Evolutionary conservation across 2,888 invertebrate species (phyloP).

Genomic region (Alitta virens): DNA sequence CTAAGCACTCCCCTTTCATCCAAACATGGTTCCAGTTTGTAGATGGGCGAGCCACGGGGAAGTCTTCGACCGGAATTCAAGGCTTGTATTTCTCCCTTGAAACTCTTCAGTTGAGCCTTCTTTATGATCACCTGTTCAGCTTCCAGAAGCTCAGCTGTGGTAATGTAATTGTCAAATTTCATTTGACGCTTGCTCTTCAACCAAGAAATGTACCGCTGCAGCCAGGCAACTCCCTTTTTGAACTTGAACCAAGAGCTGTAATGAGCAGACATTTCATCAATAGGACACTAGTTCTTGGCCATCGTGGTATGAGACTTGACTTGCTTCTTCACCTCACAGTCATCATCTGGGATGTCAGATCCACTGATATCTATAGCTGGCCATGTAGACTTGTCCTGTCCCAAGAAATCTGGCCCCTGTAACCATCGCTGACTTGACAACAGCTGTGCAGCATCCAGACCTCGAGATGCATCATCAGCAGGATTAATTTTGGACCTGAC

Average conservation of each 20-base stretch:
- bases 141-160: background rate
- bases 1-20: constrained; percentile 22
- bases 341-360: background rate
- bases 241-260: no score
- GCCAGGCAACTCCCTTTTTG: no score
- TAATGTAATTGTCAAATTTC: background rate
- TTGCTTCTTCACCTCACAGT: constrained; percentile 21
- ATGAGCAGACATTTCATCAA: no score
- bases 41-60: no score
- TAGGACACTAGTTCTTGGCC: no score
- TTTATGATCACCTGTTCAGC: constrained; percentile 9
- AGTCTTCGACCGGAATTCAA: no score
- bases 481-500: constrained; percentile 28
- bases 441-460: constrained; percentile 12
- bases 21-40: constrained; percentile 20
- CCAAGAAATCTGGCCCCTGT: constrained; percentile 22
- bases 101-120: constrained; percentile 5
- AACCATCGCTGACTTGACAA: constrained; percentile 11
- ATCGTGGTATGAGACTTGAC: no score
- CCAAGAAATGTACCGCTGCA: no score
- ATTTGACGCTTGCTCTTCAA: no score
- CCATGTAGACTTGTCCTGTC: background rate
- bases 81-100: background rate
- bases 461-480: constrained; percentile 33
- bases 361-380: background rate